These are phyloP conservation scores for Sitobion miscanthi DNA, from an alignment of 1,140 invertebrate genomes.

Conservation along the genomic window DNA sequence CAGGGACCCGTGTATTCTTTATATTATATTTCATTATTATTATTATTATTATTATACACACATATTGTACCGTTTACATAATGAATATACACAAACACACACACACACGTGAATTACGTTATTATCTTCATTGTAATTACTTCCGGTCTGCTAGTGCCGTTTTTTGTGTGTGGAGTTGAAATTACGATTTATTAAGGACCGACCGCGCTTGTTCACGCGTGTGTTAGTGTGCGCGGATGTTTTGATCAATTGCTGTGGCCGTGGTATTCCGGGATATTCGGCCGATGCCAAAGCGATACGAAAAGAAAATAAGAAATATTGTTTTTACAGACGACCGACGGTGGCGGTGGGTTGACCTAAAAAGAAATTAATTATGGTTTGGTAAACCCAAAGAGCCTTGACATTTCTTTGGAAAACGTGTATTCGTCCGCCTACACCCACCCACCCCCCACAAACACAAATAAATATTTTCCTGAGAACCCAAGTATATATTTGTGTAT, in stretches of 20 bases:
- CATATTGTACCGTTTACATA: not conserved
- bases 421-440: not conserved
- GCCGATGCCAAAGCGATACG: conserved; percentile 2
- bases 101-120: not conserved
- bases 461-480: not conserved
- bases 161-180: not conserved
- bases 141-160: conserved; percentile 6
- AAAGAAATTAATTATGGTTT: conserved; percentile 30
- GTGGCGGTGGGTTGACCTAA: not conserved
- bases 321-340: not conserved
- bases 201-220: not conserved
- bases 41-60: not conserved
- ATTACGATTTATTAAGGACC: not conserved
- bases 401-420: not conserved
- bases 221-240: not conserved
- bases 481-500: not conserved
- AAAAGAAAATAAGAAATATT: conserved; percentile 20
- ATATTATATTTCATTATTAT: not conserved
- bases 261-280: not conserved
- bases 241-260: not conserved
- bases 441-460: not conserved
- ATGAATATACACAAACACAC: not conserved
- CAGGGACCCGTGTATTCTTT: not conserved
- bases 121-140: conserved; percentile 14
- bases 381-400: not conserved